Evolutionary conservation across 2,113 vertebrate genomes (phyloP), one percentile per base, ranked within the genome.

Genomic region (Tinamus guttatus): DNA sequence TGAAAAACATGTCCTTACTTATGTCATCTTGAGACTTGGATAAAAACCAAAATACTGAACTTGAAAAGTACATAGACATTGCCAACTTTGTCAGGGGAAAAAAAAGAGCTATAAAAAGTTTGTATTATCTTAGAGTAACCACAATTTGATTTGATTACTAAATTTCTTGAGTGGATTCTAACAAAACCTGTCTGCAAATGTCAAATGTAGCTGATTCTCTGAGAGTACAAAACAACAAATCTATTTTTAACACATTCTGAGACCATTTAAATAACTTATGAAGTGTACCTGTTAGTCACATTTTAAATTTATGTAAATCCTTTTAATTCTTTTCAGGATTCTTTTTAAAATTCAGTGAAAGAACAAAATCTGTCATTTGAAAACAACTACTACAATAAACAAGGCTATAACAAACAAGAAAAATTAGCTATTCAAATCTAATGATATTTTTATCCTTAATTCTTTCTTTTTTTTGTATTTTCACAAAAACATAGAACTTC

Each of bases 121-220:
- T 21, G 45, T 83, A 36, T n/a, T 67, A 68, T 52, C 52, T 95
- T 84, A 74, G 5, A 34, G 41, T 77, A 58, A 27, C 71, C 93
- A 7, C n/a, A 68, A 70, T 89, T 87, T 62, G 81, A 91, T 71
- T 79, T 89, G 77, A 78, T 77, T 63, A 2, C 28, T 91, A 63
- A 85, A 58, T 77, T 87, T 5, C 69, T 84, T 94, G 58, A 64
- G 41, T 93, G 40, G 36, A 73, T 82, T 89, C 70, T 79, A 69
- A 82, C 67, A 96, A 94, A 95, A 30, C 18, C 36, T 67, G 69
- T 58, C 67, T 77, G 87, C 54, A 71, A 65, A 87, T 89, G 74
- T 83, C 91, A 90, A 91, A 73, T 27, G 34, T 64, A 75, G 47
- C 30, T 45, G 69, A 58, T 45, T 94, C 32, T 76, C n/a, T 11